Base-by-base conservation (phyloP, 2,797 vertebrate species). In the Odontamblyopus lacepedii region DNA sequence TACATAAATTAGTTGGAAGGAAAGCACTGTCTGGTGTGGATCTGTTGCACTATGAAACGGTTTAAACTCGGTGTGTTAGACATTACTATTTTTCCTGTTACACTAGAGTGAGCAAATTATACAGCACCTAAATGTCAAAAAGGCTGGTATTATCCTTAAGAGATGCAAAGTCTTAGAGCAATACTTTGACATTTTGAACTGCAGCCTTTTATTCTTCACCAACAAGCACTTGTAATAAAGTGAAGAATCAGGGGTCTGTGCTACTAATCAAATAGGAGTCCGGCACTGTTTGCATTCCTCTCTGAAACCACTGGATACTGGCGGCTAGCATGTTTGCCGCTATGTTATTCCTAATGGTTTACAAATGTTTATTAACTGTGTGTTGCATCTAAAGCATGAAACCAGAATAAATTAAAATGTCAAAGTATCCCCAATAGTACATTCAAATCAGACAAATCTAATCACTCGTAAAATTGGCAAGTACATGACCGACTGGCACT, bases 401-500 rank as follows among this genome's bases (percentile, higher is more conserved):
- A 69, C 59, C 48, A 74, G 26, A 23, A 73, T 66, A 2, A 19
- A 61, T 76, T 70, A 81, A 83, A 87, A 85, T 86, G 74, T 83
- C 82, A 88, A 77, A 77, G 75, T 66, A 77, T n/a, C 70, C 73
- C 78, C 78, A 71, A 77, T 75, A 67, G 78, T 84, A 75, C 64
- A 87, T 86, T 86, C 55, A 84, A 80, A 83, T 63, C 69, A 81
- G 69, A 85, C 73, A 77, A 56, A 73, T 76, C 41, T 35, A 50
- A 77, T 79, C 70, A 83, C 73, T 74, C 60, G 38, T 84, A 85
- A 87, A 91, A 91, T 71, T 86, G 86, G 73, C 79, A 81, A 83
- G 77, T 87, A 82, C 71, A 87, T 64, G 72, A 77, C 75, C 73
- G 72, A 80, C 88, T 88, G 89, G 89, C 87, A 89, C 85, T 81